Base-by-base conservation (phyloP, 2,797 vertebrate species). In the Premnoplex brunnescens region DNA sequence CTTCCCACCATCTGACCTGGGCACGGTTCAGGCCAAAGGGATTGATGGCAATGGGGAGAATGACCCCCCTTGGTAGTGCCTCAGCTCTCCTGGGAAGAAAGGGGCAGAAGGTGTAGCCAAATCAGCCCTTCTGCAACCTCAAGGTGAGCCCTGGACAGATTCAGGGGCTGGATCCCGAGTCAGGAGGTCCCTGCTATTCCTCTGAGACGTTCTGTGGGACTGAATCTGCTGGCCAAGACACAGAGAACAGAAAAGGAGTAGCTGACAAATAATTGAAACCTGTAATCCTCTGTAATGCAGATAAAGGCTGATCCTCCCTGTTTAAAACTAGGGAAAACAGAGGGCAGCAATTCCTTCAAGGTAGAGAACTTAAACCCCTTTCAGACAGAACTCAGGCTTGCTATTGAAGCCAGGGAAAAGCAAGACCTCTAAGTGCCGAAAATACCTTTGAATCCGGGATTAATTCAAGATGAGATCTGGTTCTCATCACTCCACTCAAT, bases 391-490 rank as follows among this genome's bases (percentile, higher is more conserved):
- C 32, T 44, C 27, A 44, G 32, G 56, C 28, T 58, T 1, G 6
- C 36, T 34, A 49, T 2, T 66, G 55, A 81, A 90, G 76, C 48
- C 36, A 76, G 7, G 72, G 87, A 39, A 69, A 91, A 81, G 55
- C 46, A 37, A 89, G 74, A 63, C n/a, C 75, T 67, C 44, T 8
- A 30, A 95, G 37, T 52, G 83, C 88, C 3, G 1, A 90, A 88
- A 93, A 68, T 60, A 96, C 88, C 83, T 90, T 44, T 72, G 82
- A 88, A 88, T 85, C 73, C 27, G 44, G 67, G 52, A 95, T 93
- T 91, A 89, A 93, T 82, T 90, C 83, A 95, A 93, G 67, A 79
- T 52, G 83, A 89, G 63, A 84, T 79, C 80, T 95, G 77, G 74
- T 90, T 95, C 80, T 91, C 64, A 85, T 41, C 73, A 52, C 44